Conservation (phyloP, 2,113 vertebrate genomes). For the Ctenomys sociabilis region DNA sequence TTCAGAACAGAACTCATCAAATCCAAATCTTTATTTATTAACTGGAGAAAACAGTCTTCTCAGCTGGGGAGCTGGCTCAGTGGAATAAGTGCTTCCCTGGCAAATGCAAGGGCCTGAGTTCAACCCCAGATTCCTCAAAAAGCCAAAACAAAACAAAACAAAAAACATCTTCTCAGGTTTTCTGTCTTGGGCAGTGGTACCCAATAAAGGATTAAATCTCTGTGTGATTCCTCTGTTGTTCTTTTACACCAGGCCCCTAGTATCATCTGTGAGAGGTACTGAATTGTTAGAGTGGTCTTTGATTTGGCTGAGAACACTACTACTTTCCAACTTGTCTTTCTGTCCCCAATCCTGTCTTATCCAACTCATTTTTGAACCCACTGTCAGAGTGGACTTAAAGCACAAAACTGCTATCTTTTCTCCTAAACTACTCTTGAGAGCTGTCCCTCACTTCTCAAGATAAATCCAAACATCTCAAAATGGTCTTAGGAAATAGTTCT, state of each 20-base stretch:
- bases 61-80: no score
- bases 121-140: no score
- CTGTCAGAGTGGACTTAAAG: background rate
- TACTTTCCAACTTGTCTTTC: background rate
- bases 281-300: constrained; percentile 20
- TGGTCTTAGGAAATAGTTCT: background rate
- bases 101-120: no score
- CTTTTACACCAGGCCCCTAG: background rate
- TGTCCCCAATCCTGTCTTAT: background rate
- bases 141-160: no score
- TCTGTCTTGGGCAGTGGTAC: background rate
- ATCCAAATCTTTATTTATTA: background rate
- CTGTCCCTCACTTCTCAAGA: background rate
- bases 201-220: background rate
- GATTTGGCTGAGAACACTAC: background rate
- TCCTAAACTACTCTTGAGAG: background rate
- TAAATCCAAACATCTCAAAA: background rate
- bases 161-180: no score
- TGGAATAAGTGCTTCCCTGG: no score
- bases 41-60: background rate
- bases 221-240: background rate
- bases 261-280: background rate
- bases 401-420: background rate
- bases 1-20: background rate
- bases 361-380: background rate